Evolutionary conservation across 92 coral and sea anemone species (phyloP), one percentile per base, ranked within the genome.

Genomic region (Umimayanthus kanabou): DNA sequence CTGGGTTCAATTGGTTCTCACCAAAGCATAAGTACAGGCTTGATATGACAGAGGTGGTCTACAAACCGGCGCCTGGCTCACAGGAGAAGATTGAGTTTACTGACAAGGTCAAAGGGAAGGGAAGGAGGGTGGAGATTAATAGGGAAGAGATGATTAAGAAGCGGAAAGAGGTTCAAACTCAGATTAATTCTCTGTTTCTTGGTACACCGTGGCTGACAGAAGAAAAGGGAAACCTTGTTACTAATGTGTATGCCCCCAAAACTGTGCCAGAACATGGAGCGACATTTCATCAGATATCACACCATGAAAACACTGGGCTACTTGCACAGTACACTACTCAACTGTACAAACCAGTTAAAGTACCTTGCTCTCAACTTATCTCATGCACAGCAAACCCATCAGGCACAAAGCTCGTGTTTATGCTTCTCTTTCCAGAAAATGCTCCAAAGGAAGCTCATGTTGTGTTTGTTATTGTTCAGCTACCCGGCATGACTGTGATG

Each of bases 1-100:
- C 98, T 43, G 98, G 98, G 47, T 95, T 88, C 91, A 95, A 94
- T 70, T 95, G 98, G 98, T 91, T 93, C 86, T 87, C 90, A 66
- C 98, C 98, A 10, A 79, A 70, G 15, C 71, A 82, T 33, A 93
- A 93, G 88, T 95, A 91, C 90, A 87, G 84, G 45, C 90, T 95
- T 26, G 91, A 93, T 76, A 76, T 93, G 92, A 72, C 92, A 40
- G 92, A 95, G 92, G 79, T 90, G 81, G 92, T 96, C 3, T 95
- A 89, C 83, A 80, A 88, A 76, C 98, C 96, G 65, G 96, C 80
- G 26, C 69, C 73, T 2, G 96, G 91, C 6, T 80, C 94, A 79
- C 78, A 69, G 71, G 94, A 90, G 61, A 92, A 93, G 75, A 77
- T 88, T 3, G 94, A 91, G 87, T 95, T 95, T 78, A 85, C 80